Conservation (phyloP, 2,888 invertebrate species). For the Ceraclea dissimilis region DNA sequence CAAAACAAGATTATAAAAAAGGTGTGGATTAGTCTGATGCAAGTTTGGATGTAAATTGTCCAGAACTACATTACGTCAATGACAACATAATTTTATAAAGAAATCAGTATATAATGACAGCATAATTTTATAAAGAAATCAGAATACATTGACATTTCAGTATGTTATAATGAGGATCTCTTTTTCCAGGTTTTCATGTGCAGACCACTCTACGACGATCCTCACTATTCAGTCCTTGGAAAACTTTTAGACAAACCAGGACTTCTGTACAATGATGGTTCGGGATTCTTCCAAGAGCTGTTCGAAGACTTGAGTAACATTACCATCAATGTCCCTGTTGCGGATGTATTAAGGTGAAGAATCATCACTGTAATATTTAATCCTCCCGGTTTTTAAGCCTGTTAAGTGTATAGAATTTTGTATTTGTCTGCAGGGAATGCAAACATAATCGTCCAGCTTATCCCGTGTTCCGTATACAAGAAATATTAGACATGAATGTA, state of each 20-base stretch:
- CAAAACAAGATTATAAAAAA: too few species aligned
- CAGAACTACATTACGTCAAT: too few species aligned
- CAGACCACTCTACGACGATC: constrained; percentile 60
- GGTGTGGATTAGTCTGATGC: too few species aligned
- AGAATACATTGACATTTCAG: too few species aligned
- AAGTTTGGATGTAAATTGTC: too few species aligned
- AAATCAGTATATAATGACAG: too few species aligned
- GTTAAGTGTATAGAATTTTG: not conserved
- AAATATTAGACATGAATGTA: constrained; percentile 61
- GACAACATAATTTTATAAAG: too few species aligned
- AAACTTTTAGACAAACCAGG: constrained; percentile 61
- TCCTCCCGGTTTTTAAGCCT: not conserved
- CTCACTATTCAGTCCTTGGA: constrained; percentile 55
- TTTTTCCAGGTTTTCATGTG: constrained; percentile 54
- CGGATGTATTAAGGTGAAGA: constrained; percentile 46
- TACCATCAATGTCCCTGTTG: constrained; percentile 46
- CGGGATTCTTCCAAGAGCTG: constrained; percentile 46
- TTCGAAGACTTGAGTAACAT: constrained; percentile 48
- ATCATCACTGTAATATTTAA: too few species aligned
- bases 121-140: too few species aligned
- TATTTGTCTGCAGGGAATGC: constrained; percentile 51
- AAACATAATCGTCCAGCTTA: constrained; percentile 66
- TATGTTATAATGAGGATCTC: not conserved
- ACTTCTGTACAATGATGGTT: constrained; percentile 47
- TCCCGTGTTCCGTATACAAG: constrained; percentile 62